Conservation (phyloP, 2,888 invertebrate genomes). For the Podabrus alpinus region DNA sequence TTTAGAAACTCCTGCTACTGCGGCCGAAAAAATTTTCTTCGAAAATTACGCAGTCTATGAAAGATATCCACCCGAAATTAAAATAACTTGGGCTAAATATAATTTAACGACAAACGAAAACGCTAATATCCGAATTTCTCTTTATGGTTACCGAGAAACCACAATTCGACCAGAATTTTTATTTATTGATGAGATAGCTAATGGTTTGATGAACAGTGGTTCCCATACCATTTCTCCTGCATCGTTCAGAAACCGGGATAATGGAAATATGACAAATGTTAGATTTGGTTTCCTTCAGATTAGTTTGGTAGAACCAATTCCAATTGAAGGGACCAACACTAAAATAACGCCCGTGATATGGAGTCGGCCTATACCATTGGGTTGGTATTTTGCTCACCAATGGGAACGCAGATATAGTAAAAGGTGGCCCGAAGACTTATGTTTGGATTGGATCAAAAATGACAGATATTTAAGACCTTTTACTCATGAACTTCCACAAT, state of each 20-base stretch:
- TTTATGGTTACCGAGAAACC: conserved; percentile 89
- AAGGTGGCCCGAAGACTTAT: conserved; percentile 82
- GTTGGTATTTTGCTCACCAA: conserved; percentile 90
- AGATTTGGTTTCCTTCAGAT: conserved; percentile 88
- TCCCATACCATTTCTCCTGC: conserved; percentile 74
- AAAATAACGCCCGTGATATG: conserved; percentile 67
- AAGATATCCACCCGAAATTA: conserved; percentile 73
- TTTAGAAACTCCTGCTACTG: conserved; percentile 85
- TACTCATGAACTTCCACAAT: conserved; percentile 80
- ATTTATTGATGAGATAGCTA: conserved; percentile 77
- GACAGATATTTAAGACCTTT: conserved; percentile 84
- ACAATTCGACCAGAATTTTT: conserved; percentile 80
- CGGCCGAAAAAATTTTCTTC: conserved; percentile 84
- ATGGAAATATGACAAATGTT: conserved; percentile 71
- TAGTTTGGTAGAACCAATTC: conserved; percentile 76
- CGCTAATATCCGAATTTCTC: conserved; percentile 76
- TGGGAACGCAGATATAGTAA: conserved; percentile 82
- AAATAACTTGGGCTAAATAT: conserved; percentile 81
- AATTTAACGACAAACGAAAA: conserved; percentile 83
- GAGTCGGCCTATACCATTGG: conserved; percentile 90
- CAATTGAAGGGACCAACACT: conserved; percentile 51
- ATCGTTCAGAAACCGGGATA: conserved; percentile 71
- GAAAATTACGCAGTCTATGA: conserved; percentile 73
- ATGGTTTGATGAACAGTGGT: conserved; percentile 60
- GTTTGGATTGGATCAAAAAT: conserved; percentile 87